These are phyloP conservation scores for Ornithoptera priamus DNA, from an alignment of 2,888 invertebrate species.

Conservation along the genomic window DNA sequence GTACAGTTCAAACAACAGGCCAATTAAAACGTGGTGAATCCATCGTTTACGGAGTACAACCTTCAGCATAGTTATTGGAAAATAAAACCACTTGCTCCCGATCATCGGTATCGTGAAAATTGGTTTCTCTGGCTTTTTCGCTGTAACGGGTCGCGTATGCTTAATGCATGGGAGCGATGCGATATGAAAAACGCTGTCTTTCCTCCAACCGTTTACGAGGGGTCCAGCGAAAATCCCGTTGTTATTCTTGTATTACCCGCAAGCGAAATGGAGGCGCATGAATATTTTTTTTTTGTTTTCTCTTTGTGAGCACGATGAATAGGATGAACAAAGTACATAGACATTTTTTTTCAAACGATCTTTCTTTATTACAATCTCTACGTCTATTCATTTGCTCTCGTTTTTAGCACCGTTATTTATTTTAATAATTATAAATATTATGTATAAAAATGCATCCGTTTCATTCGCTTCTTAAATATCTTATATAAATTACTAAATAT, in stretches of 20 bases:
- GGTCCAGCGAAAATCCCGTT: constrained; percentile 48
- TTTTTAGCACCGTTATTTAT: neutral
- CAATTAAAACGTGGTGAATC: constrained; percentile 15
- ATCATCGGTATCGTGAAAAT: constrained; percentile 29
- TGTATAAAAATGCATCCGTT: too few relatives aligned
- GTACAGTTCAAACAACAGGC: constrained; percentile 13
- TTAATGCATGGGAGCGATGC: constrained; percentile 49
- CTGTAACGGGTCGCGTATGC: constrained; percentile 43
- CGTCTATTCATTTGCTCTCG: neutral
- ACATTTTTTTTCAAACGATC: constrained; percentile 25
- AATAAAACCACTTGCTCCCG: constrained; percentile 12
- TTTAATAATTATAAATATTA: too few relatives aligned
- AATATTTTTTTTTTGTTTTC: constrained; percentile 55
- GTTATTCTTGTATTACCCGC: constrained; percentile 61
- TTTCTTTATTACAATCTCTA: constrained; percentile 10
- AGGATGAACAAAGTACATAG: constrained; percentile 30
- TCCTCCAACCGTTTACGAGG: constrained; percentile 56
- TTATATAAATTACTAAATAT: too few relatives aligned
- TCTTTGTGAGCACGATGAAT: constrained; percentile 45
- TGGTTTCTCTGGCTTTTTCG: constrained; percentile 55
- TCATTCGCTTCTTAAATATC: too few relatives aligned
- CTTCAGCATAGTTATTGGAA: constrained; percentile 13
- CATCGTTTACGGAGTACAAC: constrained; percentile 10
- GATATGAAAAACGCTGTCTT: constrained; percentile 51
- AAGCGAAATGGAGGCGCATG: constrained; percentile 53